Evolutionary conservation across 2,797 vertebrate genomes (phyloP), one percentile per base, ranked within the genome.

Genomic region (Mastacembelus armatus): DNA sequence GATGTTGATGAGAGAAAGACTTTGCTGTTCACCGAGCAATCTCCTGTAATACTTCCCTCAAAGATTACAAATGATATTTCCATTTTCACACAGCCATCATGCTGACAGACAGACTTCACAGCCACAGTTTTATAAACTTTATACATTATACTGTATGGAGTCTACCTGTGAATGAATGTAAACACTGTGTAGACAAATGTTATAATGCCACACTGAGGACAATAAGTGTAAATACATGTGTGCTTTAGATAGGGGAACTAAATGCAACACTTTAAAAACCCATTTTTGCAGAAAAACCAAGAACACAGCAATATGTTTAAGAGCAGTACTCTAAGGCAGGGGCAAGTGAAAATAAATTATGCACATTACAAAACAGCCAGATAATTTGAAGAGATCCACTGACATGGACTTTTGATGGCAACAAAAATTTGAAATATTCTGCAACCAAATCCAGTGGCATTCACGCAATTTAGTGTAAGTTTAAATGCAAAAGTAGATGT

Each of bases 171-270:
- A 58, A 40, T 18, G 0, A n/a, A 10, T 35, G 50, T 40, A 49
- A 72, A 77, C 67, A 55, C 48, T 29, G n/a, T 6, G 8, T 12
- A 32, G 19, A 64, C 7, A 62, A 18, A 62, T 22, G 79, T 58
- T 72, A 73, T 50, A 68, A 84, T 81, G 83, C 88, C 88, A 65
- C 87, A 22, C 15, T 12, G 68, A 61, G 88, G 87, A 64, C 61
- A 62, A 56, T 3, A 2, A 1, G n/a, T 69, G 82, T 19, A 86
- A 72, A 16, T 70, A 75, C 85, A 83, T 3, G 7, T 0, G 9
- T 12, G 22, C 16, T 63, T 19, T 22, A 35, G 15, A 26, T 19
- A 19, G 18, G 0, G 9, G 26, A 45, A 63, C 3, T 8, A 0
- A 43, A 50, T 24, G 15, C 4, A 36, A 26, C 10, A 35, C 7